Conservation (phyloP, 1,140 invertebrate species). For the Drosophila subpulchrella region DNA sequence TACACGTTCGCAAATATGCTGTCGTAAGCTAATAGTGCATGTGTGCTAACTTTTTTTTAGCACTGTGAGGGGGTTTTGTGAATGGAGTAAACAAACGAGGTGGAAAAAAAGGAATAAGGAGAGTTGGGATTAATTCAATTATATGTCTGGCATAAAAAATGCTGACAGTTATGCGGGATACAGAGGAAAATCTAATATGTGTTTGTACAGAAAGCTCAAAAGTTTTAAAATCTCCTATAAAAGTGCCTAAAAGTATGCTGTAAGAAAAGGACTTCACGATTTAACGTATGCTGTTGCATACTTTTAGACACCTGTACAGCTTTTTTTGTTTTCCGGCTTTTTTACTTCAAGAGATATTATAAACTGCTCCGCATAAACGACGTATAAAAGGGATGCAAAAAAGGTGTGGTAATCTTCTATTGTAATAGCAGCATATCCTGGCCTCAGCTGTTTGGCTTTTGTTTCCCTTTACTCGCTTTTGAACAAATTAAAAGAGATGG, state of each 20-base stretch:
- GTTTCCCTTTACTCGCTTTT: constrained; percentile 15
- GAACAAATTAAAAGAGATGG: constrained; percentile 67
- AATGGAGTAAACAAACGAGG: constrained; percentile 11
- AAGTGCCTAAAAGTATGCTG: too few relatives aligned
- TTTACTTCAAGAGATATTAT: neutral
- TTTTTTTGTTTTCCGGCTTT: neutral
- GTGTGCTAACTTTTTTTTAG: constrained; percentile 21
- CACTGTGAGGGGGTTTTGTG: neutral
- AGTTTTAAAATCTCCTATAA: too few relatives aligned
- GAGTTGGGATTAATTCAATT: constrained; percentile 22
- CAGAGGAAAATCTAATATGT: neutral
- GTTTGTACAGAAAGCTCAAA: too few relatives aligned
- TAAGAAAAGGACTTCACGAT: too few relatives aligned
- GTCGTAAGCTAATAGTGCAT: constrained; percentile 31
- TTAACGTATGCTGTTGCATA: too few relatives aligned
- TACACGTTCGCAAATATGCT: constrained; percentile 26
- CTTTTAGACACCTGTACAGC: too few relatives aligned
- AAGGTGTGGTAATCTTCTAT: neutral
- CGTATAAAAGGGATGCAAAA: neutral
- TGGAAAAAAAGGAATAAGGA: constrained; percentile 3
- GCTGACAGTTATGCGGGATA: neutral
- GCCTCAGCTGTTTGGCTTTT: constrained; percentile 10
- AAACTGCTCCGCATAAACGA: neutral
- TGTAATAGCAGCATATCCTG: constrained; percentile 22
- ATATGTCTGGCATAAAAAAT: neutral